Evolutionary conservation across 2,113 vertebrate species (phyloP).

Genomic region (Periophthalmus modestus): DNA sequence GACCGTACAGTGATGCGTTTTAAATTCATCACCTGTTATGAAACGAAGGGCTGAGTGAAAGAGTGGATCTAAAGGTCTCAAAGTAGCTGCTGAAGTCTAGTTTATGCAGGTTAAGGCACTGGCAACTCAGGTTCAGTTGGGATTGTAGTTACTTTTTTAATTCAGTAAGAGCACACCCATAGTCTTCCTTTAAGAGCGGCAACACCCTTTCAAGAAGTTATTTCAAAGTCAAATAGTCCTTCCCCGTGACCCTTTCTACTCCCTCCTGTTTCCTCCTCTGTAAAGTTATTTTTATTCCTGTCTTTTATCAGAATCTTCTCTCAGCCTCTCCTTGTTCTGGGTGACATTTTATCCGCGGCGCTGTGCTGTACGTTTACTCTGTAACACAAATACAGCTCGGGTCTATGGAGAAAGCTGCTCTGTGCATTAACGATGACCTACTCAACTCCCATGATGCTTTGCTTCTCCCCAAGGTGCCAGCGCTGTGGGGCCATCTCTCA

Average conservation of each 20-base stretch:
- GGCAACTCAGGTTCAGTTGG: too few relatives aligned
- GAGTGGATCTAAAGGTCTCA: too few relatives aligned
- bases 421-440: constrained; percentile 70
- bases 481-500: constrained; percentile 16
- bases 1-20: too few relatives aligned
- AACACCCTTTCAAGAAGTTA: background rate
- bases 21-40: too few relatives aligned
- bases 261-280: background rate
- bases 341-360: constrained; percentile 33
- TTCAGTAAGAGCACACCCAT: too few relatives aligned
- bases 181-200: background rate
- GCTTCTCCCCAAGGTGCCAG: constrained; percentile 32
- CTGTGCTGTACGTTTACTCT: constrained; percentile 27
- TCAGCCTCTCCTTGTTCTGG: background rate
- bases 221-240: background rate
- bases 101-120: too few relatives aligned
- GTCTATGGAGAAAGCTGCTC: constrained; percentile 50
- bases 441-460: constrained; percentile 46
- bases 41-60: too few relatives aligned
- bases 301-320: background rate
- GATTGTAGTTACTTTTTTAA: too few relatives aligned
- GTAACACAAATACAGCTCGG: constrained; percentile 19
- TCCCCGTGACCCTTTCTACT: background rate
- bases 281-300: background rate
- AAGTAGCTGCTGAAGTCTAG: too few relatives aligned